These are phyloP conservation scores for Pampus argenteus DNA, from an alignment of 2,797 vertebrate species.

Conservation along the genomic window DNA sequence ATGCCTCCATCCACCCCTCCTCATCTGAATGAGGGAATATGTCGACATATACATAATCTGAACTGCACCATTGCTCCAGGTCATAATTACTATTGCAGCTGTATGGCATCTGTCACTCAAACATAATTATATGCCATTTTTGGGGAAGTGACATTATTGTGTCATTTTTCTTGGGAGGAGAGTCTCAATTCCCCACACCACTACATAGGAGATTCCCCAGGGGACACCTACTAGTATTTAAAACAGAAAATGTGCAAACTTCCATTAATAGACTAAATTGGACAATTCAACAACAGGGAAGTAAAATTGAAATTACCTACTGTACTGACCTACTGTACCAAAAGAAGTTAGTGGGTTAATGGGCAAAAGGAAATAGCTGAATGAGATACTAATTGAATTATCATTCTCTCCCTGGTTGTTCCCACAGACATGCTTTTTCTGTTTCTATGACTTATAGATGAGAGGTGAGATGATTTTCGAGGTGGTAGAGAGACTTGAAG, in stretches of 20 bases:
- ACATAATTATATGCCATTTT: not conserved
- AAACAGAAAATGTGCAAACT: slow-evolving; percentile 1
- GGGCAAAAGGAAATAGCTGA: slow-evolving; percentile 13
- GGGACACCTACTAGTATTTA: not conserved
- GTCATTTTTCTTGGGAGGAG: not conserved
- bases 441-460: slow-evolving; percentile 48
- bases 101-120: not conserved
- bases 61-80: not conserved
- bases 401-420: slow-evolving; percentile 25
- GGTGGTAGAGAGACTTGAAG: slow-evolving; percentile 50
- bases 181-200: not conserved
- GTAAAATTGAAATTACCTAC: not conserved
- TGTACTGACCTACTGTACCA: not conserved
- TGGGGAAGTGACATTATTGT: not conserved
- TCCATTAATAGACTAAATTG: not conserved
- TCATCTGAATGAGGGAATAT: too few relatives aligned
- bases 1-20: too few relatives aligned
- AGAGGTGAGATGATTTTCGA: slow-evolving; percentile 61
- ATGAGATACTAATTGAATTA: slow-evolving; percentile 5
- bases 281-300: not conserved
- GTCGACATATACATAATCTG: not conserved
- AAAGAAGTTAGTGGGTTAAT: not conserved
- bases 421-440: slow-evolving; percentile 16
- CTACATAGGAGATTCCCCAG: not conserved
- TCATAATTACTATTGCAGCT: not conserved